Base-by-base conservation (phyloP, 2,797 vertebrate species). In the Gambelia wislizenii region DNA sequence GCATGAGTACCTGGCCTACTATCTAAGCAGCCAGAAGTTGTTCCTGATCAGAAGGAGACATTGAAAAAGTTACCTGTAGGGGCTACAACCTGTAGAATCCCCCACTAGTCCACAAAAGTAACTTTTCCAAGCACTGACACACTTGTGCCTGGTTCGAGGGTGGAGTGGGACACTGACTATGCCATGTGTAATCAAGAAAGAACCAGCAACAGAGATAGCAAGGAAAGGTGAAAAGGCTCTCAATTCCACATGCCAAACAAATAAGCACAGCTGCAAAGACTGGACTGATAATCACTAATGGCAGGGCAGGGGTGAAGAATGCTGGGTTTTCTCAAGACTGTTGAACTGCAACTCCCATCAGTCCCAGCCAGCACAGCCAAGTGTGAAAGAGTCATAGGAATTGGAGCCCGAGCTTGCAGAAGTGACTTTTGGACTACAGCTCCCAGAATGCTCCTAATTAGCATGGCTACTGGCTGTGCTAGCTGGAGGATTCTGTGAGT, bases 241-340 rank as follows among this genome's bases (percentile, higher is more conserved):
- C 91, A 89, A 9, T 6, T 33, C 2, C 0, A 1, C 0, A 4
- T 0, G 6, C 84, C 79, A 9, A 16, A 8, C 42, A 82, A 72
- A 61, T 10, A 56, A 76, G 20, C 59, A 18, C 54, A 0, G 85
- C 33, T 77, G 77, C 1, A 30, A 76, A 86, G 64, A 89, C 69
- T 0, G 76, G 49, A 49, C 83, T 39, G 70, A 87, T 78, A 30
- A 47, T 89, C 92, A 80, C 92, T 92, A 89, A 89, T 39, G 93
- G 90, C 91, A 94, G 87, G 92, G 30, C 87, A 76, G 9, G 22
- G 74, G 10, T 54, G 14, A 56, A 25, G 78, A 36, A 39, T 22
- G 10, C 25, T 20, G 10, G 10, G 25, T 22, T 10, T 56, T 49
- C 1, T n/a, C 10, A 64, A 27, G 39, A 22, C 9, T 67, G 64